A percentile compares a stretch with the other conserved stretches of the same genome.
phyloP scores from a whole-genome alignment of 2,888 invertebrate species.

The Ochlodes sylvanus region DNA sequence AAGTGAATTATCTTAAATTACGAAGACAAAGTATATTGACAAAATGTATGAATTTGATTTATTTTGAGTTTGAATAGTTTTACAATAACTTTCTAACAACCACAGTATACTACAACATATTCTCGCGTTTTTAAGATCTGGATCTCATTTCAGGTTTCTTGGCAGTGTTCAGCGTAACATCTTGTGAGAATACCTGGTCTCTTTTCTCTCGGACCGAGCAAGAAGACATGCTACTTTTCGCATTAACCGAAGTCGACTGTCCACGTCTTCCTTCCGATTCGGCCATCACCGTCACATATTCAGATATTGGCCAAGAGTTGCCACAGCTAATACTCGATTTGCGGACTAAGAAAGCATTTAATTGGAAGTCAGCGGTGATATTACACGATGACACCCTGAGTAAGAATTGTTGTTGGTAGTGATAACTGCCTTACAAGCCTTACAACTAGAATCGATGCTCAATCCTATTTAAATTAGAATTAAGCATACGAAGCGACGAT shows the following conservation, averaged over 20 bases:
- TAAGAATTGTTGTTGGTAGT: constrained; percentile 62
- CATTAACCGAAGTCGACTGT: constrained; percentile 92
- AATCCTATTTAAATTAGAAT: too few species aligned
- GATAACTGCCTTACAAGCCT: too few species aligned
- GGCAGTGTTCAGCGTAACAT: constrained; percentile 90
- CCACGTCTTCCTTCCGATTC: constrained; percentile 88
- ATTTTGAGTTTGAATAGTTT: constrained; percentile 17
- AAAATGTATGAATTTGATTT: background rate
- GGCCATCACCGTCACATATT: constrained; percentile 89
- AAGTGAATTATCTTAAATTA: too few species aligned
- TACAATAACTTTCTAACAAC: too few species aligned
- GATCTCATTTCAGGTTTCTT: constrained; percentile 84
- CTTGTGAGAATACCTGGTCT: constrained; percentile 90
- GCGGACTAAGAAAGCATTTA: constrained; percentile 86
- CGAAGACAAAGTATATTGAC: too few species aligned
- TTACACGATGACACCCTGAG: constrained; percentile 90
- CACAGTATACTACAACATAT: background rate
- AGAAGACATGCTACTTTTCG: constrained; percentile 88
- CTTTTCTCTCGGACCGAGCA: constrained; percentile 86
- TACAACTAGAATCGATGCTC: too few species aligned
- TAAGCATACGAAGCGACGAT: too few species aligned
- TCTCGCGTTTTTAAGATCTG: background rate
- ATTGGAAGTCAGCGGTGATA: constrained; percentile 90
- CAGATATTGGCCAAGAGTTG: constrained; percentile 89
- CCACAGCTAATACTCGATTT: constrained; percentile 92